Conservation (phyloP, 2,797 vertebrate species). For the Onychomys torridus region DNA sequence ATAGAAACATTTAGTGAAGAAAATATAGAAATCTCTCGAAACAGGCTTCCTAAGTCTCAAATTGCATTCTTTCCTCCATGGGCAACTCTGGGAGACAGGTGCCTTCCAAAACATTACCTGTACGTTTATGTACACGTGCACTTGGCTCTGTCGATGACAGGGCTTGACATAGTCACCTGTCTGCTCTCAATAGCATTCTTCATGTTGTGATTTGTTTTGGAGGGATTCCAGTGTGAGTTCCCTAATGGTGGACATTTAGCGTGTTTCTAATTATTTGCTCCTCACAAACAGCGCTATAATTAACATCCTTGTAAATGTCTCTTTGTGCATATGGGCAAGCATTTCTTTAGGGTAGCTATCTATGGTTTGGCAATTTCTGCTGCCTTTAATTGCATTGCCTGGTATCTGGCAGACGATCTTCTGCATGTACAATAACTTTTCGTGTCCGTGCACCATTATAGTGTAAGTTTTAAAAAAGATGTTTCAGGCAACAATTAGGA, state of each 20-base stretch:
- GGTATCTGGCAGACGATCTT: conserved; percentile 84
- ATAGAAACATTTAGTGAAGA: conserved; percentile 39
- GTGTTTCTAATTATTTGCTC: conserved; percentile 85
- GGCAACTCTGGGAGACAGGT: neutral
- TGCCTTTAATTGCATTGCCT: conserved; percentile 85
- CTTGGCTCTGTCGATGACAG: neutral
- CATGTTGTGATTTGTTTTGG: conserved; percentile 75
- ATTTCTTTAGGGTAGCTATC: conserved; percentile 85
- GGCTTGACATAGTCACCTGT: conserved; percentile 35
- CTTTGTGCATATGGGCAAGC: conserved; percentile 85
- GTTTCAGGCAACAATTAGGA: conserved; percentile 84
- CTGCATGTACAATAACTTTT: conserved; percentile 84
- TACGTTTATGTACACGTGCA: neutral
- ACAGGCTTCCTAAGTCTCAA: neutral
- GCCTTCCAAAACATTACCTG: conserved; percentile 28
- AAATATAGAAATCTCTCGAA: conserved; percentile 37
- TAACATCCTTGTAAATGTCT: conserved; percentile 85
- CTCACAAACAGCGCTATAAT: conserved; percentile 85
- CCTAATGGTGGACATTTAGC: conserved; percentile 84
- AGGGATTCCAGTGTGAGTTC: conserved; percentile 76
- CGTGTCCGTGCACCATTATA: conserved; percentile 82
- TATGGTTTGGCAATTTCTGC: conserved; percentile 86
- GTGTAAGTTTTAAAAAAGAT: conserved; percentile 83
- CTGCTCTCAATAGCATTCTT: conserved; percentile 39
- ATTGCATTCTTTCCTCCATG: conserved; percentile 22